Conservation (phyloP, 1,140 invertebrate species). For the Drosophila littoralis region DNA sequence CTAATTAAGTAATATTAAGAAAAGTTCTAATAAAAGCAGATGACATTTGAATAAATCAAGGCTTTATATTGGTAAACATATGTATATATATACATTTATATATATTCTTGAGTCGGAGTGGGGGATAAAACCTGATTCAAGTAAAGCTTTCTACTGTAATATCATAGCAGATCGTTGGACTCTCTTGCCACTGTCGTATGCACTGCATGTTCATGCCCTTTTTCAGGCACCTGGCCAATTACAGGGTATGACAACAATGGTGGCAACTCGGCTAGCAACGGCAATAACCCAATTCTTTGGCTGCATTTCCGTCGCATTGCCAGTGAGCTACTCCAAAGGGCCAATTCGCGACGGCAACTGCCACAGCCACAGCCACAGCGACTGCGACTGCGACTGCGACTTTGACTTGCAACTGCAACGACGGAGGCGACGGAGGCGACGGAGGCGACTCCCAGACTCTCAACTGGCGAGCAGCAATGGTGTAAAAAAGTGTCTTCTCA, state of each 20-base stretch:
- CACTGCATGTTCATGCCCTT: not conserved
- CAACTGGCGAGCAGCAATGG: conserved; percentile 4
- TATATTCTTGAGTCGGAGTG: no score
- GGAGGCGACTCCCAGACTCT: conserved; percentile 20
- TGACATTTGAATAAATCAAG: no score
- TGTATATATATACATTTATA: no score
- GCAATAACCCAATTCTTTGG: conserved; percentile 66
- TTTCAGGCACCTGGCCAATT: not conserved
- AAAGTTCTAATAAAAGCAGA: no score
- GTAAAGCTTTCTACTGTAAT: not conserved
- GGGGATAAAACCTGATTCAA: no score
- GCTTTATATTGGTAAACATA: no score
- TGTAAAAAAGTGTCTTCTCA: conserved; percentile 72
- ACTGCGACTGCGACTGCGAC: conserved; percentile 1
- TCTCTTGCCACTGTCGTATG: not conserved
- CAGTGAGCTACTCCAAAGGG: conserved; percentile 44
- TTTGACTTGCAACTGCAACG: not conserved
- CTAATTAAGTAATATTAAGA: no score
- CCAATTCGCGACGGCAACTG: conserved; percentile 19
- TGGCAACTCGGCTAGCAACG: conserved; percentile 22
- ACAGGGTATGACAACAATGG: conserved; percentile 37
- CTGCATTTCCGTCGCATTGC: conserved; percentile 42
- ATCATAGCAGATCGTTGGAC: not conserved
- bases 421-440: no score
- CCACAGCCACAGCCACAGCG: conserved; percentile 27